Evolutionary conservation across 2,797 vertebrate species (phyloP).

Genomic region (Tympanoctomys barrerae): DNA sequence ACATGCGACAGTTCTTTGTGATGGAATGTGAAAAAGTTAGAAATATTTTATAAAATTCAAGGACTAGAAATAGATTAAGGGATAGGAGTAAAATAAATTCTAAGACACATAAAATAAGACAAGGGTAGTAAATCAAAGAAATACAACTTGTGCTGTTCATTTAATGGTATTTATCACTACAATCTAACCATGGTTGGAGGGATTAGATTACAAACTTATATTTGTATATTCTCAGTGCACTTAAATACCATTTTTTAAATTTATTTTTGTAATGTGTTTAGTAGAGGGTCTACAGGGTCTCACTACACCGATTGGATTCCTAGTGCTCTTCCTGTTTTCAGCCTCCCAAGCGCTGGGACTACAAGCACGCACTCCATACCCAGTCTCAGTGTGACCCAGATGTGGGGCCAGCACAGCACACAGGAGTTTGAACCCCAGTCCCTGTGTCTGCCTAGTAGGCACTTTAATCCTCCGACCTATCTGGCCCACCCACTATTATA

Average conservation of each 20-base stretch:
- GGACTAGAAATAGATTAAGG: background rate
- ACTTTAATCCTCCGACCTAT: no score
- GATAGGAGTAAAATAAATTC: background rate
- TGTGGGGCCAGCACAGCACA: no score
- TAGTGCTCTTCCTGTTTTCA: no score
- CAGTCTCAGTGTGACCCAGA: no score
- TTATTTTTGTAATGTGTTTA: no score
- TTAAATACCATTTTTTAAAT: background rate
- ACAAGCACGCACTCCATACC: no score
- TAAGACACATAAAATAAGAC: background rate
- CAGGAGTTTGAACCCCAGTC: no score
- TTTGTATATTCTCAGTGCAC: background rate
- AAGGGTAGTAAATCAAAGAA: background rate
- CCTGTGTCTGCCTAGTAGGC: no score
- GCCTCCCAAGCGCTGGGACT: no score
- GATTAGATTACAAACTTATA: background rate
- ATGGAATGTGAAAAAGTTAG: background rate
- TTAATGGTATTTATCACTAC: background rate
- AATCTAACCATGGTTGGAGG: background rate
- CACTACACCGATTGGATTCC: no score
- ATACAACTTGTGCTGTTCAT: background rate
- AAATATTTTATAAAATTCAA: constrained; percentile 21
- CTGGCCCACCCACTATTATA: no score
- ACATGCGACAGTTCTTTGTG: background rate
- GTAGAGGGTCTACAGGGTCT: no score